Evolutionary conservation across 2,797 vertebrate genomes (phyloP), one percentile per base, ranked within the genome.

Genomic region (Sphenopsis melanotis): DNA sequence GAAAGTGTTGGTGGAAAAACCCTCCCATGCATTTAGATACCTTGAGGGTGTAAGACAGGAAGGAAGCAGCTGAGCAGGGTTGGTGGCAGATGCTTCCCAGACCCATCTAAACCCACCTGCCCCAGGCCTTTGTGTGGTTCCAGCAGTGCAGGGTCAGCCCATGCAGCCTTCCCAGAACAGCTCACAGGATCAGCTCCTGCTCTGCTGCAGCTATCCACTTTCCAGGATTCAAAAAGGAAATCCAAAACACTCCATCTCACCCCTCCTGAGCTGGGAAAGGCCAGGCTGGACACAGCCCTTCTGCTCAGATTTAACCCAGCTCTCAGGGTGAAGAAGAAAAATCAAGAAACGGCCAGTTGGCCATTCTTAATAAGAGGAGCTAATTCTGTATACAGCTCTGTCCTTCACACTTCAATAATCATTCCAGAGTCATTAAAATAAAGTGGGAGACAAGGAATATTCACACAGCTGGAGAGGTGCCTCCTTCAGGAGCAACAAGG

Each of bases 21-120:
- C 42, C 69, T 26, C 6, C 36, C 26, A 20, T 20, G 30, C 29
- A 5, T 46, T 78, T 49, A 66, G 42, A 52, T 60, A 16, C 21
- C 39, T 82, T 11, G 37, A 61, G 34, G 27, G 41, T 65, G 3
- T n/a, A 76, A 41, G 9, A 72, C 36, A 46, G 46, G 36, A 77
- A 20, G 18, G 2, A 68, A 52, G 30, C 41, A 44, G 13, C 6
- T 2, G 34, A 37, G 57, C 23, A 68, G 22, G 6, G 3, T 4
- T 23, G 3, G 18, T 5, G 26, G 68, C 34, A 81, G 84, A 44
- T 1, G 2, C 11, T 27, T 26, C 18, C 70, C 44, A 8, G 15
- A 9, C 2, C 14, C 3, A 2, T 15, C 6, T 5, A 23, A 64
- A 29, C 3, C 30, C 21, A 18, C 8, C 19, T 17, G 14, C 23